A percentile compares a stretch with the other conserved stretches of the same genome.
Evolutionary conservation across 1,140 invertebrate species (phyloP).

Genomic region (Micrasema minimum): DNA sequence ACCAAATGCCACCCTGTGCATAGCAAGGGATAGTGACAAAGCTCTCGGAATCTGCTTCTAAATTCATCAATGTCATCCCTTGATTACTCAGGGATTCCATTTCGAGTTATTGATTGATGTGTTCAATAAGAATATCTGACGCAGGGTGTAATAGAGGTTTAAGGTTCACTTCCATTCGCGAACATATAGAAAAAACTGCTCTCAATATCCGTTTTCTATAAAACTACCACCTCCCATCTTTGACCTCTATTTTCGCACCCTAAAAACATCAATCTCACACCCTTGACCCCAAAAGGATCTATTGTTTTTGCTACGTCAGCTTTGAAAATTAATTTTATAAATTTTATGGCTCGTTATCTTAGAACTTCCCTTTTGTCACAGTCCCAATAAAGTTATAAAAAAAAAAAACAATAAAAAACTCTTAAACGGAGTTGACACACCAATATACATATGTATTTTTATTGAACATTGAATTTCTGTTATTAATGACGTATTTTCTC

Average conservation of each 20-base stretch:
- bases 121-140: constrained; percentile 23
- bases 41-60: constrained; percentile 5
- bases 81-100: constrained; percentile 26
- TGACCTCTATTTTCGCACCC: constrained; percentile 26
- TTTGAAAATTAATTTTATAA: too few relatives aligned
- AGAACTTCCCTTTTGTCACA: too few relatives aligned
- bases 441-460: too few relatives aligned
- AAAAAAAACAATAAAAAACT: too few relatives aligned
- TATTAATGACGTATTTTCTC: too few relatives aligned
- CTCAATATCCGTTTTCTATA: constrained; percentile 21
- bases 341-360: too few relatives aligned
- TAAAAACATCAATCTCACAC: constrained; percentile 48
- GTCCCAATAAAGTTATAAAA: too few relatives aligned
- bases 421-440: too few relatives aligned
- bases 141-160: neutral
- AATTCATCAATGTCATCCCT: constrained; percentile 28
- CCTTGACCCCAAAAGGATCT: constrained; percentile 6
- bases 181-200: constrained; percentile 6
- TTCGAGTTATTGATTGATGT: constrained; percentile 30
- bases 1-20: neutral
- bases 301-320: too few relatives aligned
- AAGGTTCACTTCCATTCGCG: too few relatives aligned
- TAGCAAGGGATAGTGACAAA: neutral
- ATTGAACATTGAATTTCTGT: too few relatives aligned
- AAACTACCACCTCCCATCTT: constrained; percentile 21